phyloP scores from a whole-genome alignment of 2,113 vertebrate genomes.

The Nibea albiflora region DNA sequence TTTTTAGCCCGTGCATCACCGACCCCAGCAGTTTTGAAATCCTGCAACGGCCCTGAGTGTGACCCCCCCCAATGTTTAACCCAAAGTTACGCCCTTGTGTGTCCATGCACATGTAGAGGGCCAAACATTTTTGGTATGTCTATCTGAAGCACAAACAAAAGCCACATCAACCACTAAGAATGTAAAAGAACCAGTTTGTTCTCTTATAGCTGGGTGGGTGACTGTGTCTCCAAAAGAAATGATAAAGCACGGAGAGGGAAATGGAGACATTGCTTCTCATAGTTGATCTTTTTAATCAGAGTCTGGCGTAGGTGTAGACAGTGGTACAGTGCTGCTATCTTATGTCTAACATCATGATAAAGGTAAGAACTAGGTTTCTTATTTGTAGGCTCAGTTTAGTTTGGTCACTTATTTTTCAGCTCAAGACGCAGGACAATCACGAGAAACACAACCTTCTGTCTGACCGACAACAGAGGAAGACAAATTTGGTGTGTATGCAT shows the following conservation, averaged over 20 bases:
- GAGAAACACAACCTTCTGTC: too few species aligned
- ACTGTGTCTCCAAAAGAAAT: neutral
- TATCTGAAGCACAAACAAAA: neutral
- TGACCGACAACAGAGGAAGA: neutral
- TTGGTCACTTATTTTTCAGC: neutral
- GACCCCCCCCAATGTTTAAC: too few species aligned
- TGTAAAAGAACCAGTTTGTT: slow-evolving; percentile 56
- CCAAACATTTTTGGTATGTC: neutral
- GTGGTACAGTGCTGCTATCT: rapidly evolving
- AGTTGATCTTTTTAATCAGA: neutral
- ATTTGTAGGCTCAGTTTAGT: neutral
- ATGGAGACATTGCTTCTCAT: neutral
- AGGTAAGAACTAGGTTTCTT: neutral
- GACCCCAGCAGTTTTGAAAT: too few species aligned
- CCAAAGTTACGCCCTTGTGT: too few species aligned
- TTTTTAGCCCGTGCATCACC: too few species aligned
- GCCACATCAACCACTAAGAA: slow-evolving; percentile 14
- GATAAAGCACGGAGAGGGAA: neutral
- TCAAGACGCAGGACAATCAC: neutral
- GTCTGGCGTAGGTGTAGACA: neutral
- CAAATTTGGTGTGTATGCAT: neutral
- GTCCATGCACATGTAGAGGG: neutral
- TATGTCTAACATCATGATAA: neutral
- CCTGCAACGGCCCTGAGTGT: too few species aligned
- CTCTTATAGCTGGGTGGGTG: neutral